Evolutionary conservation across 92 coral and sea anemone genomes (phyloP).

Genomic region (Porites rus): DNA sequence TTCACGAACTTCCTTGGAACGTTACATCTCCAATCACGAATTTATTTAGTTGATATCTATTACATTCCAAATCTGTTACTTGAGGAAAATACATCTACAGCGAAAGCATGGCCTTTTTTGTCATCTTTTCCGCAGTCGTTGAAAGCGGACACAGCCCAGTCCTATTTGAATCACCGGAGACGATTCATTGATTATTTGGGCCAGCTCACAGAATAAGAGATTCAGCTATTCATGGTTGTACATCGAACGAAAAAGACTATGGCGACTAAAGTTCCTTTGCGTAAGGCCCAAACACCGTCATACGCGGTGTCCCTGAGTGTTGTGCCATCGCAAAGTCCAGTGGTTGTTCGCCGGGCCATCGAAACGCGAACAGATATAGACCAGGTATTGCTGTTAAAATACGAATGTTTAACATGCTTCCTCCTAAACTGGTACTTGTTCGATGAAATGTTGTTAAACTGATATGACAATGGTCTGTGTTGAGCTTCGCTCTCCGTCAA

Average conservation of each 20-base stretch:
- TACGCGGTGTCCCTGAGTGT: slow-evolving; percentile 26
- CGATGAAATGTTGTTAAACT: slow-evolving; percentile 34
- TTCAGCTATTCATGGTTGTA: slow-evolving; percentile 33
- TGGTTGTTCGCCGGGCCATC: slow-evolving; percentile 49
- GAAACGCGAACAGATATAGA: slow-evolving; percentile 38
- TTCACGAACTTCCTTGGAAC: slow-evolving; percentile 12
- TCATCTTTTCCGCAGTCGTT: not conserved
- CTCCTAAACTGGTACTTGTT: slow-evolving; percentile 7
- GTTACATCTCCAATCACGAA: slow-evolving; percentile 11
- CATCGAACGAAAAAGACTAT: slow-evolving; percentile 6
- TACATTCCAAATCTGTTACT: not conserved
- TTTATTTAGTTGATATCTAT: slow-evolving; percentile 2
- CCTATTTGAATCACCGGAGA: not conserved
- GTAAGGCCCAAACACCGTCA: slow-evolving; percentile 29
- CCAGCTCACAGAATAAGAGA: not conserved
- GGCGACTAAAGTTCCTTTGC: slow-evolving; percentile 38
- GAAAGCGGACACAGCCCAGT: not conserved
- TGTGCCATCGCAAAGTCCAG: slow-evolving; percentile 36
- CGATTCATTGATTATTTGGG: not conserved
- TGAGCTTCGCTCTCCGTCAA: not conserved
- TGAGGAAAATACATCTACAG: slow-evolving; percentile 1
- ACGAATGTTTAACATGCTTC: slow-evolving; percentile 21
- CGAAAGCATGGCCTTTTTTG: slow-evolving; percentile 12
- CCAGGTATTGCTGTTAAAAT: slow-evolving; percentile 28
- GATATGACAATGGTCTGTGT: not conserved